phyloP scores from a whole-genome alignment of 2,888 invertebrate species.

The Leptopterna dolabrata region DNA sequence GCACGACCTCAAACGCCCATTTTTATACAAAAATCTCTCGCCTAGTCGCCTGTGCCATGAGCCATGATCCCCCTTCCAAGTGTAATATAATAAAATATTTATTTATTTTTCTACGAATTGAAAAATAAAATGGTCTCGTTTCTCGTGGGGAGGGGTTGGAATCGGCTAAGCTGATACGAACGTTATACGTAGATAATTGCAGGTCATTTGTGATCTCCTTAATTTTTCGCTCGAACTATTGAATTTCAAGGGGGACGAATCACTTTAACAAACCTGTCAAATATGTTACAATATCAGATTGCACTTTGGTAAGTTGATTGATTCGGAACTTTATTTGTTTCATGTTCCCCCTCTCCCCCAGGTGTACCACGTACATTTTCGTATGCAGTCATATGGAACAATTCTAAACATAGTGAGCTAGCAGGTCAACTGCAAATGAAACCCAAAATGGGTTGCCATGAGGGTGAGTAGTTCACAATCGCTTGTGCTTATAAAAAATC shows the following conservation, averaged over 20 bases:
- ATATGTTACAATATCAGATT: background rate
- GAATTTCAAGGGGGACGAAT: background rate
- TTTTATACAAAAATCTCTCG: conserved; percentile 58
- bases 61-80: background rate
- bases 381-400: no score
- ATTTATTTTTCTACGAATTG: conserved; percentile 43
- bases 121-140: background rate
- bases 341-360: no score
- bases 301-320: background rate
- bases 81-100: conserved; percentile 7
- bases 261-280: background rate
- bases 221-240: background rate
- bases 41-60: conserved; percentile 53
- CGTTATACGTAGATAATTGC: background rate
- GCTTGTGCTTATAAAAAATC: no score
- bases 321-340: no score
- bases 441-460: no score
- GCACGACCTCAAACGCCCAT: conserved; percentile 58
- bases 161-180: background rate
- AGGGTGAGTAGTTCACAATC: no score
- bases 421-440: background rate
- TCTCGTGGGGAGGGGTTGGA: background rate
- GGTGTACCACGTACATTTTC: no score
- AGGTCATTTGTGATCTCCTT: background rate
- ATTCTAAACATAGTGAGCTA: no score